phyloP scores from a whole-genome alignment of 2,888 invertebrate species.

The Athetis lepigone region DNA sequence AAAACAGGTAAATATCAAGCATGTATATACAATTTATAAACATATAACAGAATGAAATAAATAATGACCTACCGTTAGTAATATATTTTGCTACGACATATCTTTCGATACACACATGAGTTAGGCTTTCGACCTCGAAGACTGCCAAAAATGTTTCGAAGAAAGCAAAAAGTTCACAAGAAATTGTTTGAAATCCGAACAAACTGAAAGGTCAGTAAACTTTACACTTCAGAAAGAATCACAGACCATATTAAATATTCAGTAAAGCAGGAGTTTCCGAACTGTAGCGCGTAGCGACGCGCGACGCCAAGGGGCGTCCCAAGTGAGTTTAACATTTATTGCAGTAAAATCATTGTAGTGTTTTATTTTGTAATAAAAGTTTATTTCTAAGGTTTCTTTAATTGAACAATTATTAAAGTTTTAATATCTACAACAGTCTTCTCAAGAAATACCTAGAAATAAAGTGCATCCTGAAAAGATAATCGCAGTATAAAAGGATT shows the following conservation, averaged over 20 bases:
- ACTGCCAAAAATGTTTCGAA: constrained; percentile 85
- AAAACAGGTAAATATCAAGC: constrained; percentile 57
- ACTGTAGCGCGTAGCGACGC: too few species aligned
- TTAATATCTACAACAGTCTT: too few species aligned
- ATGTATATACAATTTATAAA: constrained; percentile 23
- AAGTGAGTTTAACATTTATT: too few species aligned
- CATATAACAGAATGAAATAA: constrained; percentile 27
- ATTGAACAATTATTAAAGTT: too few species aligned
- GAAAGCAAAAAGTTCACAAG: constrained; percentile 79
- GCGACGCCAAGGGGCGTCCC: too few species aligned
- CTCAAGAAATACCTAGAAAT: too few species aligned
- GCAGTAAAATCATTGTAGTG: too few species aligned
- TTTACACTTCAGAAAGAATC: constrained; percentile 16
- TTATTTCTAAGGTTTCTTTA: too few species aligned
- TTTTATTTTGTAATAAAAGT: too few species aligned
- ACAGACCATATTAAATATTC: background rate
- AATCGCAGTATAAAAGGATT: too few species aligned
- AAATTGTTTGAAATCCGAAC: constrained; percentile 71
- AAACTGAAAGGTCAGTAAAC: constrained; percentile 67
- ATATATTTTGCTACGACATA: constrained; percentile 83
- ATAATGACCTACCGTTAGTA: constrained; percentile 77
- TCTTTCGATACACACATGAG: constrained; percentile 87
- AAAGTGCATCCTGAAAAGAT: too few species aligned
- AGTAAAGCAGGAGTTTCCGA: too few species aligned
- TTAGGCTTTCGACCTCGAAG: constrained; percentile 85